Evolutionary conservation across 2,113 vertebrate genomes (phyloP).

Genomic region (Orthonyx spaldingii): DNA sequence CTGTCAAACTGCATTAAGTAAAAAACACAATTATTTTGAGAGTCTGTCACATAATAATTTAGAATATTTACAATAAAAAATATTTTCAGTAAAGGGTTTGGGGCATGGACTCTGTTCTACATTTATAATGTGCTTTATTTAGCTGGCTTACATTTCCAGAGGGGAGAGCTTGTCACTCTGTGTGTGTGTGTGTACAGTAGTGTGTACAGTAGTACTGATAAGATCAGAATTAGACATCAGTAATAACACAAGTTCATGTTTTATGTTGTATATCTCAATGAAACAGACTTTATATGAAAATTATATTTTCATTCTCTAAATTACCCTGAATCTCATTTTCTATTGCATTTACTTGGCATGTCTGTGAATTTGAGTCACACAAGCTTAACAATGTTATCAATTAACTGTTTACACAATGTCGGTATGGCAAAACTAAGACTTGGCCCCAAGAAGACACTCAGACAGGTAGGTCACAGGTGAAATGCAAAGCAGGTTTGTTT

Average conservation of each 20-base stretch:
- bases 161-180: neutral
- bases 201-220: neutral
- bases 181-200: neutral
- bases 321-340: neutral
- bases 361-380: neutral
- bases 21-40: neutral
- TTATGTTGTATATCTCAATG: neutral
- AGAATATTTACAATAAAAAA: neutral
- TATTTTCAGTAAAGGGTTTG: neutral
- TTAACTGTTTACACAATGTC: neutral
- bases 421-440: neutral
- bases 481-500: slow-evolving; percentile 24
- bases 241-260: neutral
- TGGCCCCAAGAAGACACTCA: neutral
- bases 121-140: neutral
- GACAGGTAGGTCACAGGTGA: slow-evolving; percentile 1
- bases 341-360: neutral
- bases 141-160: neutral
- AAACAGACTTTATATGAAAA: neutral
- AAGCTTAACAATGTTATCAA: neutral
- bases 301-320: neutral
- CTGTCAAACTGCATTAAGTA: slow-evolving; percentile 3
- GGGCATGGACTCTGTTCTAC: neutral
- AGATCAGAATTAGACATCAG: neutral
- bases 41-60: neutral